These are phyloP conservation scores for Microcebus murinus DNA, from an alignment of 2,113 vertebrate genomes.

Conservation along the genomic window DNA sequence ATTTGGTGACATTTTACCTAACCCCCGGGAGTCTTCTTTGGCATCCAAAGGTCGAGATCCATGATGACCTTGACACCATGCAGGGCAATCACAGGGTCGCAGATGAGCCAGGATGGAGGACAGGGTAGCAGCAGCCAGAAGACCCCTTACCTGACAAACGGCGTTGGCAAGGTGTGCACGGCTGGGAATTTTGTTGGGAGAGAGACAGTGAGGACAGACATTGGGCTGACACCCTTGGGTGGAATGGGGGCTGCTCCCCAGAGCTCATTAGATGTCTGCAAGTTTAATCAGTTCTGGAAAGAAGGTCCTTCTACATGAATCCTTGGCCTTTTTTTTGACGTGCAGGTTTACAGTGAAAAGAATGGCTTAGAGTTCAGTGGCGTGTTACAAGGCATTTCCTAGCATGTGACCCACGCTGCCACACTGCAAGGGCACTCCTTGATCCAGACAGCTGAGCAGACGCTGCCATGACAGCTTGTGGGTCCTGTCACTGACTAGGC, in stretches of 20 bases:
- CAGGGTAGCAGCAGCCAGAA: background rate
- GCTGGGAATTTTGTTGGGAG: background rate
- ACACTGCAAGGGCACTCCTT: background rate
- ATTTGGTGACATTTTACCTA: background rate
- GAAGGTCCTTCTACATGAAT: background rate
- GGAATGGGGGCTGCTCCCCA: background rate
- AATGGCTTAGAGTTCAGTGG: background rate
- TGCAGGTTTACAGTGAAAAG: background rate
- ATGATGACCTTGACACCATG: background rate
- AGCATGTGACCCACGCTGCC: background rate
- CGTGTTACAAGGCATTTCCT: background rate
- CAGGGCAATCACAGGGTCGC: background rate
- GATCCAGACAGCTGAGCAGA: background rate
- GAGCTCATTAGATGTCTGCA: background rate
- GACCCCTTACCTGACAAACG: background rate
- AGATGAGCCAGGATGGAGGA: background rate
- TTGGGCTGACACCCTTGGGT: rapidly evolving
- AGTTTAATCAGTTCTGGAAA: background rate
- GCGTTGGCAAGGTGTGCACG: rapidly evolving
- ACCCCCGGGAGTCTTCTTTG: background rate
- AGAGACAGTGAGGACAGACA: rapidly evolving
- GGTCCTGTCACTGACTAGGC: background rate
- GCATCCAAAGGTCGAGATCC: background rate
- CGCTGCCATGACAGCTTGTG: background rate
- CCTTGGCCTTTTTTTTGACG: background rate